Percentiles rank a stretch among this genome's conserved stretches.
Conservation (phyloP, 2,888 invertebrate species). For the Brachypalpus laphriformis region DNA sequence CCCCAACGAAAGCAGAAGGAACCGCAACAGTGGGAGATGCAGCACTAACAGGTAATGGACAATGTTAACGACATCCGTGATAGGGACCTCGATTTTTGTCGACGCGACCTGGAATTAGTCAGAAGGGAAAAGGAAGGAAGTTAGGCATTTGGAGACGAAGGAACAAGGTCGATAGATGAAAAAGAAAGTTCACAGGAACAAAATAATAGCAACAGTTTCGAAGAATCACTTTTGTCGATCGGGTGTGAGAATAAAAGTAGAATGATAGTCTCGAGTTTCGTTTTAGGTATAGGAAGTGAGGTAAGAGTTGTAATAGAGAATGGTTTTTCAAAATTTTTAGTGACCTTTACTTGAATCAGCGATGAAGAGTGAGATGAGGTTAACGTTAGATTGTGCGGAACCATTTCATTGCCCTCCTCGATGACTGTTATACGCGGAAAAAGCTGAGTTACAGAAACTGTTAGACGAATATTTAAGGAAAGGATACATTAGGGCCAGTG, state of each 20-base stretch:
- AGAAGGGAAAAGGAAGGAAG: no score
- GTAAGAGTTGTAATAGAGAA: background rate
- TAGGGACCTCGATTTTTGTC: no score
- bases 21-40: no score
- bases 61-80: no score
- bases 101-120: no score
- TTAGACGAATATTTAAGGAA: constrained; percentile 39
- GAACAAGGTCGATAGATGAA: background rate
- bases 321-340: background rate
- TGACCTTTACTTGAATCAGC: background rate
- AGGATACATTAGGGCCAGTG: no score
- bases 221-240: background rate
- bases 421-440: constrained; percentile 28
- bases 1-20: no score
- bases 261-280: background rate
- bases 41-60: no score
- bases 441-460: constrained; percentile 13
- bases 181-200: background rate
- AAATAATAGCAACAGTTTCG: background rate
- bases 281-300: background rate
- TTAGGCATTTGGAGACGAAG: background rate
- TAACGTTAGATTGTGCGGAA: constrained; percentile 16
- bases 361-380: constrained; percentile 18
- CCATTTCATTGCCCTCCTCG: constrained; percentile 30
- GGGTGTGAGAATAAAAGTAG: background rate